Conservation (phyloP, 2,888 invertebrate genomes). For the Strigamia crassipes region DNA sequence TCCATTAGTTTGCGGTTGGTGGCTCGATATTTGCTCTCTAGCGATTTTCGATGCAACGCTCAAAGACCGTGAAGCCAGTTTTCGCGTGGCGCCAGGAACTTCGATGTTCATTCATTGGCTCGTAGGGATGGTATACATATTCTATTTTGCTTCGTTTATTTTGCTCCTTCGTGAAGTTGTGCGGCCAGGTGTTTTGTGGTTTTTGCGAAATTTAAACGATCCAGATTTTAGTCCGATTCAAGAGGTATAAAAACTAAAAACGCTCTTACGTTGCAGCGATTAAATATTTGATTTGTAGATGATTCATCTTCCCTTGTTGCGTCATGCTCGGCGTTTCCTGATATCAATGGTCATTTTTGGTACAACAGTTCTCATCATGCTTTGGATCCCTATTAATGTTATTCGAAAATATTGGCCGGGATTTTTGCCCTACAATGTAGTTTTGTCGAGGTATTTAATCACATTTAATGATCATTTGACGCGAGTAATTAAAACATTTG, state of each 20-base stretch:
- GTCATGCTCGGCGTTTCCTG: constrained; percentile 86
- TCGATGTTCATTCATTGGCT: constrained; percentile 99
- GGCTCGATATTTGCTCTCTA: constrained; percentile 97
- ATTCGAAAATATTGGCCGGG: constrained; percentile 78
- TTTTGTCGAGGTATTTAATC: constrained; percentile 63
- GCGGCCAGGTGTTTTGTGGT: constrained; percentile 97
- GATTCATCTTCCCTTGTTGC: constrained; percentile 93
- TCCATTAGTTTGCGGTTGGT: constrained; percentile 97
- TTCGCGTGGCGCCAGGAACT: constrained; percentile 90
- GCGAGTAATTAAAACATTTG: constrained; percentile 9
- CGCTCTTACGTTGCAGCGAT: neutral
- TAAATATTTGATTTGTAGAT: constrained; percentile 65
- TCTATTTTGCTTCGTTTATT: constrained; percentile 98
- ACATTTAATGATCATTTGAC: neutral
- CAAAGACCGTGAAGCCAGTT: constrained; percentile 78
- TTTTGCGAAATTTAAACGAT: constrained; percentile 95
- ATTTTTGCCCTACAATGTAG: constrained; percentile 94
- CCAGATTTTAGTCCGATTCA: constrained; percentile 99
- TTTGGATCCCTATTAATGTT: constrained; percentile 91
- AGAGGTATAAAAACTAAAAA: constrained; percentile 62
- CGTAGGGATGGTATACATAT: constrained; percentile 97
- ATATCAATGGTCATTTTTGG: constrained; percentile 96
- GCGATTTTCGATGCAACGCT: constrained; percentile 88
- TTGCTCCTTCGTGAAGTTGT: constrained; percentile 88
- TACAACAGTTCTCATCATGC: constrained; percentile 90